Evolutionary conservation across 2,797 vertebrate species (phyloP), one percentile per base, ranked within the genome.

Genomic region (Melanotaenia nigrans): DNA sequence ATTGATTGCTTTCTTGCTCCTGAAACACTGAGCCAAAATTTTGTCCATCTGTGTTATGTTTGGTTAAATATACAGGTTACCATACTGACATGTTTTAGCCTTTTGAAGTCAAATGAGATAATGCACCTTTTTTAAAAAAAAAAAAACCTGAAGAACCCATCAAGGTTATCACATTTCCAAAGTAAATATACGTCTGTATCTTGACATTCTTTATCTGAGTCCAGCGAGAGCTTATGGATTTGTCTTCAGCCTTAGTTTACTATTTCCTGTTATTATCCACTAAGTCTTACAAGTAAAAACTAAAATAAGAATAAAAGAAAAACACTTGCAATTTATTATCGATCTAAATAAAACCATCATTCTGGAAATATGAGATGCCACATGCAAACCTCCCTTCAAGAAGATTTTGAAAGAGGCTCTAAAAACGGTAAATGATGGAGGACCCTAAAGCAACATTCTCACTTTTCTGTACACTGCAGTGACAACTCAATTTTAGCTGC

Each of bases 21-120:
- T 69, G 12, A 66, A 78, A 82, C 22, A 47, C 13, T 36, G 64
- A 83, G 78, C 74, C 79, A 54, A 68, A 80, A 42, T 64, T 79
- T 58, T 70, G 64, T 74, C 56, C 83, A 70, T 71, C 82, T 76
- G 75, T 80, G 89, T 78, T 18, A 75, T 61, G 67, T 86, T 74
- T 69, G 73, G 20, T 65, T 33, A 57, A 69, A 82, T 73, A 65
- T 40, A 65, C 40, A 78, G 68, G 67, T 77, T 79, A 59, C 49
- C 68, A 55, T 36, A 61, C 47, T 51, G 54, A 55, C 24, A 42
- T 5, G 61, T 25, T 38, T 62, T 12, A 65, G 35, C 53, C 65
- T 73, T 89, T 85, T 79, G 53, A 89, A 86, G 85, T 79, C 58
- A 61, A 61, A 42, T 68, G 12, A 76, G 60, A 49, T 67, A 56